Evolutionary conservation across 1,140 invertebrate genomes (phyloP).

Genomic region (Hylaeus volcanicus): DNA sequence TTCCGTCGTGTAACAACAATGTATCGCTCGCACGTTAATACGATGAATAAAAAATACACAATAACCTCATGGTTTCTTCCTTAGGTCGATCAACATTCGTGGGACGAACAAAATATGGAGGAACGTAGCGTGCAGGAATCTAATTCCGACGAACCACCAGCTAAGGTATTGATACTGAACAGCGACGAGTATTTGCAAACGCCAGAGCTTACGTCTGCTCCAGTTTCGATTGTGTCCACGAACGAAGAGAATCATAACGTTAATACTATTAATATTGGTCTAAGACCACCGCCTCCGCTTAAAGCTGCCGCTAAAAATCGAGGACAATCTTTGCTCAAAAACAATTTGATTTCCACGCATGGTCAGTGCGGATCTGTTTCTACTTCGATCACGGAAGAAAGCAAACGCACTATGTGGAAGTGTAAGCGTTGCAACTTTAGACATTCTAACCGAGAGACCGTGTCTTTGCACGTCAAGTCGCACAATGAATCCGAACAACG

Average conservation of each 20-base stretch:
- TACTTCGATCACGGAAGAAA: constrained; percentile 62
- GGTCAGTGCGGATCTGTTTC: constrained; percentile 35
- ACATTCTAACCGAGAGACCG: constrained; percentile 84
- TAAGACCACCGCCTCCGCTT: constrained; percentile 70
- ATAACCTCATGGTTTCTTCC: background rate
- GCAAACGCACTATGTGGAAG: constrained; percentile 86
- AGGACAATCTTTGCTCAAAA: constrained; percentile 74
- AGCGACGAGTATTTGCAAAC: constrained; percentile 57
- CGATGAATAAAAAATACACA: background rate
- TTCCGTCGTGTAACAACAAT: constrained; percentile 21
- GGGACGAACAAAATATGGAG: constrained; percentile 68
- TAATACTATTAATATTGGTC: constrained; percentile 42
- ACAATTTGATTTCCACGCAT: constrained; percentile 59
- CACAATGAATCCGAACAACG: constrained; percentile 80
- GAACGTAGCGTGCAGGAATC: constrained; percentile 59
- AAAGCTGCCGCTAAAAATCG: constrained; percentile 65
- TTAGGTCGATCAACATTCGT: constrained; percentile 68
- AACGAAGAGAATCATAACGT: constrained; percentile 43
- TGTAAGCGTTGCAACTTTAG: constrained; percentile 93
- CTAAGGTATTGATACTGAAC: constrained; percentile 67
- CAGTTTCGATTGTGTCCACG: constrained; percentile 14
- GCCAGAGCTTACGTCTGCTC: constrained; percentile 44
- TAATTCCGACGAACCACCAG: constrained; percentile 61
- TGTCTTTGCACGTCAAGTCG: constrained; percentile 85
- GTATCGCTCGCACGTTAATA: background rate